Conservation (phyloP, 2,888 invertebrate species). For the Stenichneumon culpator region DNA sequence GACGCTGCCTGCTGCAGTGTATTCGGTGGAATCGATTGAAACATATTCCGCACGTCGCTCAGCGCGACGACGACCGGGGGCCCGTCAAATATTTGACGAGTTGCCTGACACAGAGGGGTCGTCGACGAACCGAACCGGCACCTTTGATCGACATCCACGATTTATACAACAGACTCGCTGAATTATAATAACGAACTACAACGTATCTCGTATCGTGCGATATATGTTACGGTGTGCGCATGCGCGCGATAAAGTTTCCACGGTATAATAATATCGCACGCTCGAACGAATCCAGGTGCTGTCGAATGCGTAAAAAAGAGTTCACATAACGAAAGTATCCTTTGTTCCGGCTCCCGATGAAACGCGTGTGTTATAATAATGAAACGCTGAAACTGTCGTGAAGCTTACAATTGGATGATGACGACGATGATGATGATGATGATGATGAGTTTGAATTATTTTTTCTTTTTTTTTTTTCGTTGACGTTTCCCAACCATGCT, state of each 20-base stretch:
- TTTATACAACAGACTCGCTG: slow-evolving; percentile 30
- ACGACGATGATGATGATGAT: slow-evolving; percentile 57
- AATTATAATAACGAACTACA: slow-evolving; percentile 55
- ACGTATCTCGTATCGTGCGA: neutral
- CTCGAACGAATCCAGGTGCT: slow-evolving; percentile 66
- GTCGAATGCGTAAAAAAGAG: slow-evolving; percentile 23
- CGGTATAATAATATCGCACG: slow-evolving; percentile 62
- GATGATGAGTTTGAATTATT: slow-evolving; percentile 58
- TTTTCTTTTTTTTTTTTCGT: slow-evolving; percentile 12
- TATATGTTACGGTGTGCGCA: neutral
- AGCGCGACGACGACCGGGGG: slow-evolving; percentile 14
- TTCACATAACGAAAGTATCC: slow-evolving; percentile 46
- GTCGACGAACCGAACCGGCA: slow-evolving; percentile 27
- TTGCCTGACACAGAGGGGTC: slow-evolving; percentile 37
- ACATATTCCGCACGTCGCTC: slow-evolving; percentile 68
- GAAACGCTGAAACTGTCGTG: slow-evolving; percentile 56
- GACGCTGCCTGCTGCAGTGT: neutral
- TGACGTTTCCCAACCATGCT: slow-evolving; percentile 48
- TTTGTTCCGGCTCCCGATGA: slow-evolving; percentile 47
- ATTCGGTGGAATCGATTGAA: slow-evolving; percentile 65
- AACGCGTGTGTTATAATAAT: slow-evolving; percentile 48
- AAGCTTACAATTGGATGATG: slow-evolving; percentile 42
- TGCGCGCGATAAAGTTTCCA: slow-evolving; percentile 33
- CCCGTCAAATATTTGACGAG: slow-evolving; percentile 57
- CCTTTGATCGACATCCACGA: slow-evolving; percentile 59